phyloP scores from a whole-genome alignment of 2,797 vertebrate genomes.

The Prionace glauca region DNA sequence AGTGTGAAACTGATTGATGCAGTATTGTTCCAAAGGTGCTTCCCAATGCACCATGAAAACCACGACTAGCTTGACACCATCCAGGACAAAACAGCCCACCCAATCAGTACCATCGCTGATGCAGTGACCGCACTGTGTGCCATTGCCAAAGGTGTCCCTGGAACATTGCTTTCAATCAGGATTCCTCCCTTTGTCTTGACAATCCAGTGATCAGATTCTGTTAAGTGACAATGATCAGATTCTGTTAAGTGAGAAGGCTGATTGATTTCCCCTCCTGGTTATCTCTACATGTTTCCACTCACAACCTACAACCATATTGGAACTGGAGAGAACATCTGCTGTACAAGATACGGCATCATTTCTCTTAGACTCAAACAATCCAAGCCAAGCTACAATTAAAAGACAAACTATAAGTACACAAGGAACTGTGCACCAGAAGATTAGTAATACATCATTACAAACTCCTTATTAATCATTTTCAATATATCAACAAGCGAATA shows the following conservation, averaged over 20 bases:
- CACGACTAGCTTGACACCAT: background rate
- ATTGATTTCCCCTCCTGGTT: background rate
- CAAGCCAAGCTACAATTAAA: background rate
- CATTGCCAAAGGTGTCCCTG: background rate
- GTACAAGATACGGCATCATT: background rate
- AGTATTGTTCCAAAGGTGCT: background rate
- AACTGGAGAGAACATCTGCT: background rate
- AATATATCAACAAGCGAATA: background rate
- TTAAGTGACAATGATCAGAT: background rate
- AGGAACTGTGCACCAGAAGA: background rate
- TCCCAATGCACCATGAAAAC: no score
- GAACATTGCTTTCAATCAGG: background rate
- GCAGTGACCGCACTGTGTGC: background rate
- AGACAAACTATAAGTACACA: background rate
- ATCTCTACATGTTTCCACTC: background rate
- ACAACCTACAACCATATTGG: background rate
- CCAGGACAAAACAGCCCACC: background rate
- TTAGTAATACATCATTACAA: background rate
- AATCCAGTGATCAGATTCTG: background rate
- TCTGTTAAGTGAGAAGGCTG: background rate
- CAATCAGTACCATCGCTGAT: background rate
- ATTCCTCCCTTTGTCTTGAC: background rate
- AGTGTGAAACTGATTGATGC: background rate
- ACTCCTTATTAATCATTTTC: background rate
- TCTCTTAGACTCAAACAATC: background rate